Base-by-base conservation (phyloP, 2,797 vertebrate genomes). In the Catamblyrhynchus diadema region DNA sequence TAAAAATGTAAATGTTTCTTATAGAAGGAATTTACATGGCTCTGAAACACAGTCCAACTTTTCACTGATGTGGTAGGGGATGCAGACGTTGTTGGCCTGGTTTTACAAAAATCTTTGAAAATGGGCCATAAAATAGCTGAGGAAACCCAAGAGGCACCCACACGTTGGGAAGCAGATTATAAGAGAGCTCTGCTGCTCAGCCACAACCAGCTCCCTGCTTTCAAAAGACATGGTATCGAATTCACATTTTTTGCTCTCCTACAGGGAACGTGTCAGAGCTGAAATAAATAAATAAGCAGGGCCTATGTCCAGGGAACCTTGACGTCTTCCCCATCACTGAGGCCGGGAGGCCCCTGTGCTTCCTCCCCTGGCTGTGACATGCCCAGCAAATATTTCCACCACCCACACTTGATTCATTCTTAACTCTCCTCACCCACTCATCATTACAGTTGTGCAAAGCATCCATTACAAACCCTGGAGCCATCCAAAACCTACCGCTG, bases 121-220 rank as follows among this genome's bases (percentile, higher is more conserved):
- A 94, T 8, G 81, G 94, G 97, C 98, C 97, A 95, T 97, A 97
- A 96, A 97, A 97, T 97, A 97, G 96, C 97, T 98, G 97, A 96
- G 98, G 98, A 98, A 93, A 95, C 97, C 97, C 95, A 93, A 93
- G 97, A 97, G 97, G 97, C 96, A 93, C 97, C 98, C 98, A 94
- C 97, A 94, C 87, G 4, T 97, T 98, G 98, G 98, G 98, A 98
- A 96, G 86, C 83, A 97, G 98, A 98, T 98, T 98, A 98, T 72
- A 98, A 96, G 81, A 86, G 95, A 82, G 96, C 88, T 88, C 81
- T 69, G 95, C 92, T 97, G 95, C 89, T 69, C 97, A 93, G 97
- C 98, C 97, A 42, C 97, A 95, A 82, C 86, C 88, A 50, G 75
- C 96, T 96, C 91, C 92, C 94, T 86, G 87, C 96, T 97, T 97